Percentiles rank a stretch among this genome's conserved stretches.
Conservation (phyloP, 2,113 vertebrate species). For the Pseudopodoces humilis region DNA sequence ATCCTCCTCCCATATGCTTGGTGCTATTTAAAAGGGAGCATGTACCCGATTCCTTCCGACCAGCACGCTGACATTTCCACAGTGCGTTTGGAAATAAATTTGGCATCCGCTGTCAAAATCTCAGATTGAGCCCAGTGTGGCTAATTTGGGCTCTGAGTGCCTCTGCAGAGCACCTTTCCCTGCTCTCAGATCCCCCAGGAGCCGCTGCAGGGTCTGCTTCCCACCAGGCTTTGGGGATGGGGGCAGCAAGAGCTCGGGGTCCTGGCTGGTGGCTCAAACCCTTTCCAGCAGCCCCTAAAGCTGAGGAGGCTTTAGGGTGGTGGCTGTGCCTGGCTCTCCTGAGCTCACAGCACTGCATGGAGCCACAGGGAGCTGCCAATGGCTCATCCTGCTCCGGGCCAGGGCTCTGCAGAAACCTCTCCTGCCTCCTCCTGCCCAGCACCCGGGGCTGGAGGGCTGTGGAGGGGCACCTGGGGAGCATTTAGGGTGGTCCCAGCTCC, state of each 20-base stretch:
- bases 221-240: neutral
- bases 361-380: neutral
- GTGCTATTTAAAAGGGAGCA: constrained; percentile 80
- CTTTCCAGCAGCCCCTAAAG: neutral
- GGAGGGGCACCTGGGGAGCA: neutral
- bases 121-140: constrained; percentile 44
- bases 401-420: neutral
- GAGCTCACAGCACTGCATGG: rapidly evolving
- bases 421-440: neutral
- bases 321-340: neutral
- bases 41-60: constrained; percentile 72
- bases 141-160: neutral
- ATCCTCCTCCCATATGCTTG: constrained; percentile 81
- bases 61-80: constrained; percentile 78
- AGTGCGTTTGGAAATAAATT: constrained; percentile 78
- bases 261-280: neutral
- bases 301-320: neutral
- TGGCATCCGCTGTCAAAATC: constrained; percentile 69
- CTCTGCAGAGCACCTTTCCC: constrained; percentile 22
- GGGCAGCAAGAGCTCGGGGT: rapidly evolving
- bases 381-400: neutral
- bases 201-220: neutral
- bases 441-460: neutral
- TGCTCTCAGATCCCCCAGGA: neutral
- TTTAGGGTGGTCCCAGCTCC: neutral